Conservation (phyloP, 2,797 vertebrate genomes). For the Mormyrus proboscirostris region DNA sequence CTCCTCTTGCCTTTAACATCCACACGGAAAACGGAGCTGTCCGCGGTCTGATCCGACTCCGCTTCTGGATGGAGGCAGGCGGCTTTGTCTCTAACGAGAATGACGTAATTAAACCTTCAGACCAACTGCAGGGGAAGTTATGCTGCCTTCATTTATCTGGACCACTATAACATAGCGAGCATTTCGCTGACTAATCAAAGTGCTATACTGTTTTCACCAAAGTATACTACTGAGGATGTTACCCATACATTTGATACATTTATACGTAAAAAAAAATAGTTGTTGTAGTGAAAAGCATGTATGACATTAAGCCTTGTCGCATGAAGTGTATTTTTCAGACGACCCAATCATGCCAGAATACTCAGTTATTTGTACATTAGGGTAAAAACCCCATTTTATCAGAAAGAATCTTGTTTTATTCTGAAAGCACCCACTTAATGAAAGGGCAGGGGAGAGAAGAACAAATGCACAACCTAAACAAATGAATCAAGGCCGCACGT, state of each 20-base stretch:
- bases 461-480: background rate
- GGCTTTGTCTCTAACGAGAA: conserved; percentile 19
- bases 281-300: background rate
- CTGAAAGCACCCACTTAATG: background rate
- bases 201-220: background rate
- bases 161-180: background rate
- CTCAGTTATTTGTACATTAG: background rate
- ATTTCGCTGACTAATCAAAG: background rate
- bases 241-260: background rate
- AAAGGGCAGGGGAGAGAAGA: background rate
- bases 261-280: background rate
- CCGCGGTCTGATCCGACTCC: background rate
- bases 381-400: background rate
- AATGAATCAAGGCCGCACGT: background rate
- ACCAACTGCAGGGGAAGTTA: conserved; percentile 14
- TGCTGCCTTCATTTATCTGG: background rate
- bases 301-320: background rate
- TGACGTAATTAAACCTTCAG: conserved; percentile 24
- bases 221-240: background rate
- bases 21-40: conserved; percentile 3
- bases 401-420: background rate
- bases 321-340: background rate
- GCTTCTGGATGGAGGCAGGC: conserved; percentile 8
- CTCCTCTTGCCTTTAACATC: background rate
- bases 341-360: background rate